phyloP scores from a whole-genome alignment of 2,797 vertebrate species.

The Prionace glauca region DNA sequence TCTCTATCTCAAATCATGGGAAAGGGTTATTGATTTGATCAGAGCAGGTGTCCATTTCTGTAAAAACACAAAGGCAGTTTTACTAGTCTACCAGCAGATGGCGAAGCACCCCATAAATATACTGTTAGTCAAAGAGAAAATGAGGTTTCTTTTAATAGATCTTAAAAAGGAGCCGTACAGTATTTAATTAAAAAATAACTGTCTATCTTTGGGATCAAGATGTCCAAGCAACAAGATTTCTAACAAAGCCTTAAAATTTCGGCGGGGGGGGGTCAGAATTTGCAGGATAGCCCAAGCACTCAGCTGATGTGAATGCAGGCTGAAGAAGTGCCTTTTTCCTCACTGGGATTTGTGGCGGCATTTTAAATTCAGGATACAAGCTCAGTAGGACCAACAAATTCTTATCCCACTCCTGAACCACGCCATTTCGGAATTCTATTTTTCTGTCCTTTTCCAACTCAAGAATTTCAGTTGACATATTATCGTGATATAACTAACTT shows the following conservation, averaged over 20 bases:
- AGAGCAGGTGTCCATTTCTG: neutral
- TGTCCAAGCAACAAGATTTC: neutral
- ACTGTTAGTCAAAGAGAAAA: neutral
- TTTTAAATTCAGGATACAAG: neutral
- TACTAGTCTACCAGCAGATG: slow-evolving; percentile 6
- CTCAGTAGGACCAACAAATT: neutral
- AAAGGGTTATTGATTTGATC: neutral
- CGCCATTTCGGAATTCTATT: neutral
- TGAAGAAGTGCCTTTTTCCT: neutral
- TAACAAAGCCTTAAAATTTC: neutral
- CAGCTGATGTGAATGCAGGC: neutral
- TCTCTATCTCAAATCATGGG: neutral
- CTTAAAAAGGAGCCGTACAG: neutral
- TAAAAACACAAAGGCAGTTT: neutral
- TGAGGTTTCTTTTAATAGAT: neutral
- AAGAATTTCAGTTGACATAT: neutral
- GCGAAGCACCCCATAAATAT: neutral
- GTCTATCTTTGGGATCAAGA: neutral
- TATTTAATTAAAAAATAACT: neutral
- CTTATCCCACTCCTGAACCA: neutral
- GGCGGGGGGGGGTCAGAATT: neutral
- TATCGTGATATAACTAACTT: neutral
- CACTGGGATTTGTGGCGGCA: neutral
- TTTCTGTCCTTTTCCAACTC: neutral
- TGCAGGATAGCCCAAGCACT: neutral